These are phyloP conservation scores for Anser brachyrhynchus DNA, from an alignment of 2,113 vertebrate genomes.

Conservation along the genomic window DNA sequence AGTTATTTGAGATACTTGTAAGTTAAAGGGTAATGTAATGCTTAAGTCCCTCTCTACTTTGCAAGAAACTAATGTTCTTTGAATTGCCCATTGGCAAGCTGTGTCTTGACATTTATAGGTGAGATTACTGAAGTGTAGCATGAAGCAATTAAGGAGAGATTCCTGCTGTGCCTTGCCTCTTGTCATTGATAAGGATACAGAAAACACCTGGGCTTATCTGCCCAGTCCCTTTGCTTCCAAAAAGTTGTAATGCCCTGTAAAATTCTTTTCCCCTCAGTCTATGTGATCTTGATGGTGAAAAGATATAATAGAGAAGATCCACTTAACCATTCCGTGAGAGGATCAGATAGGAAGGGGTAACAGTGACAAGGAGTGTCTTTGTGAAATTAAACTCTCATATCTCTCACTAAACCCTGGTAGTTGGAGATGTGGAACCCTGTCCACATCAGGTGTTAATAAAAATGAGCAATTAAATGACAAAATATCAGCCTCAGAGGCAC, in stretches of 20 bases:
- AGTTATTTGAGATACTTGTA: not conserved
- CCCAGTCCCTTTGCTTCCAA: not conserved
- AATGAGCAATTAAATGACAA: not conserved
- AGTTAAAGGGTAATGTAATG: not conserved
- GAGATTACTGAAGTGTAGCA: not conserved
- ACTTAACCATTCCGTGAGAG: not conserved
- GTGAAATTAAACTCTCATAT: not conserved
- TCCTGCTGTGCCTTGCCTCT: not conserved
- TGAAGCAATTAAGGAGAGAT: not conserved
- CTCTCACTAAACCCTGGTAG: fast-evolving
- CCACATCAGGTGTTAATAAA: not conserved
- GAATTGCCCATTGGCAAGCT: not conserved
- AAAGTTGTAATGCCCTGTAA: not conserved
- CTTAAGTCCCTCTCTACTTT: not conserved
- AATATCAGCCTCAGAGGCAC: not conserved
- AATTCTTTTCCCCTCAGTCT: not conserved
- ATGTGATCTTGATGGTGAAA: not conserved
- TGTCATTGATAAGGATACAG: not conserved
- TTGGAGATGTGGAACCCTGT: not conserved
- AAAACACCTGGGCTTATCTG: not conserved
- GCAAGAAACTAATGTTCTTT: not conserved
- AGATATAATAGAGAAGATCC: not conserved
- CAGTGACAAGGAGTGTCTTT: not conserved
- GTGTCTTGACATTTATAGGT: not conserved
- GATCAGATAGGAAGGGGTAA: not conserved